Evolutionary conservation across 2,888 invertebrate genomes (phyloP).

Genomic region (Ernsta delagoae): DNA sequence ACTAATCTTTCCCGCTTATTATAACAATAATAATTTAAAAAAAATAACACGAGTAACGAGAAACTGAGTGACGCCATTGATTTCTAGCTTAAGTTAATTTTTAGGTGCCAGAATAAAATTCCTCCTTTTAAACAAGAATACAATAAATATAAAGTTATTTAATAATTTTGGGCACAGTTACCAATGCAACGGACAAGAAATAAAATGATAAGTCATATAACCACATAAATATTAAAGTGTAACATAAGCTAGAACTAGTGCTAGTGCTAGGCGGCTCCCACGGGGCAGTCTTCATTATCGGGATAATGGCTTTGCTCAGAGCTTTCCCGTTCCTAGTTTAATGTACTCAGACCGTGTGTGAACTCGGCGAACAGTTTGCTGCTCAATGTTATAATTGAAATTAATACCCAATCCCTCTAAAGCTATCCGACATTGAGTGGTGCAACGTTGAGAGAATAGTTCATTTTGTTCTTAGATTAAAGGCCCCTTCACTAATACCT

Average conservation of each 20-base stretch:
- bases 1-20: too few species aligned
- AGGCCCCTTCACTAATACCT: neutral
- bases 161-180: too few species aligned
- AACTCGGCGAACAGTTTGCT: constrained; percentile 5
- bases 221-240: neutral
- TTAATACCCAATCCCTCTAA: constrained; percentile 9
- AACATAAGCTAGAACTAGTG: constrained; percentile 1
- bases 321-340: constrained; percentile 16
- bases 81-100: too few species aligned
- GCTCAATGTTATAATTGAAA: constrained; percentile 6
- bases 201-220: neutral
- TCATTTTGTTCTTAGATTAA: neutral
- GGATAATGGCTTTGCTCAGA: constrained; percentile 19
- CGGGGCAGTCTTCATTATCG: constrained; percentile 18
- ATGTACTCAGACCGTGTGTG: constrained; percentile 13
- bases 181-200: neutral
- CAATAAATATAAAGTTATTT: too few species aligned
- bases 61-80: too few species aligned
- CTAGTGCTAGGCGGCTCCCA: constrained; percentile 11
- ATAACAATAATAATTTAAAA: too few species aligned
- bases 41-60: too few species aligned
- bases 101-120: too few species aligned
- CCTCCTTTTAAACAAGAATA: too few species aligned
- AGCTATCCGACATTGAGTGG: neutral
- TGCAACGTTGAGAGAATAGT: neutral